phyloP scores from a whole-genome alignment of 2,888 invertebrate species.

The Dicyrtomina minuta region DNA sequence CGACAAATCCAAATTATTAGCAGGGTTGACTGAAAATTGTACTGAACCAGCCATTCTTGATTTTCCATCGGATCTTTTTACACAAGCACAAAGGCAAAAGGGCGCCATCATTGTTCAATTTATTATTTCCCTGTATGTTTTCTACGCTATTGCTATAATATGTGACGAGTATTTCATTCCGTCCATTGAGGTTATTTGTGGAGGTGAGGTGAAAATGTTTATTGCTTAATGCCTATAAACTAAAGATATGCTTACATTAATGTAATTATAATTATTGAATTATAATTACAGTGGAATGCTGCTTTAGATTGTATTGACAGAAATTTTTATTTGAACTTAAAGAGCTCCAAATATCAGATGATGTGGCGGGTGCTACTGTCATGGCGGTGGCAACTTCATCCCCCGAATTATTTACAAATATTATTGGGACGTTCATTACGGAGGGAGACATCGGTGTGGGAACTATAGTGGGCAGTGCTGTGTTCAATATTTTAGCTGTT shows the following conservation, averaged over 20 bases:
- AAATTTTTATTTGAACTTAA: too few relatives aligned
- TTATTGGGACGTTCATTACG: slow-evolving; percentile 74
- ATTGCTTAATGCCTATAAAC: too few relatives aligned
- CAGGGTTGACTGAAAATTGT: too few relatives aligned
- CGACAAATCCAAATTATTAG: too few relatives aligned
- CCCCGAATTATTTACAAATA: slow-evolving; percentile 46
- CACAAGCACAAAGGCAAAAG: slow-evolving; percentile 70
- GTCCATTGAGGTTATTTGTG: slow-evolving; percentile 82
- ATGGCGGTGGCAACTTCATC: slow-evolving; percentile 83
- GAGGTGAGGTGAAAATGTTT: too few relatives aligned
- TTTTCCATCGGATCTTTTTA: slow-evolving; percentile 80
- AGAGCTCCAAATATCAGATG: slow-evolving; percentile 43
- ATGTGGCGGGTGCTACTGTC: slow-evolving; percentile 85
- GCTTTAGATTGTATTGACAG: too few relatives aligned
- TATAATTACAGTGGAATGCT: too few relatives aligned
- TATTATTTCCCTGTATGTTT: slow-evolving; percentile 75
- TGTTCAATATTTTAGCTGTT: slow-evolving; percentile 84
- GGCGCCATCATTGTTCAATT: slow-evolving; percentile 80
- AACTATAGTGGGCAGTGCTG: slow-evolving; percentile 81
- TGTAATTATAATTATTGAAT: too few relatives aligned
- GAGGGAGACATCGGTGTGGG: slow-evolving; percentile 77
- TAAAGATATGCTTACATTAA: too few relatives aligned
- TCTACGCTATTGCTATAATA: slow-evolving; percentile 77
- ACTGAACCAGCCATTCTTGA: slow-evolving; percentile 82
- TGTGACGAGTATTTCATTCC: slow-evolving; percentile 94